Conservation (phyloP, 2,888 invertebrate genomes). For the Dynastes tityus region DNA sequence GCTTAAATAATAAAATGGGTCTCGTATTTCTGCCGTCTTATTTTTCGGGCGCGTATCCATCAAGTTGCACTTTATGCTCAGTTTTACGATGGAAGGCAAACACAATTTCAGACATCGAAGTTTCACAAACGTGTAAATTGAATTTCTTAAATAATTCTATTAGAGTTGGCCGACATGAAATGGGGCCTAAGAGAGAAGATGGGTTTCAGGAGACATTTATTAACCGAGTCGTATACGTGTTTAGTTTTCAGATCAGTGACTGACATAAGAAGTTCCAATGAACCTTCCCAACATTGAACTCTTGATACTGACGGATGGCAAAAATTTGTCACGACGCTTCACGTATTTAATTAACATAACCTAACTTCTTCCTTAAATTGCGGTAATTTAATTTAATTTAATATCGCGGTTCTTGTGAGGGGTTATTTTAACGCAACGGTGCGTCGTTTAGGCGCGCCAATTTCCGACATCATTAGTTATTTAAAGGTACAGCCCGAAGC, state of each 20-base stretch:
- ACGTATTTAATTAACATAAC: conserved; percentile 68
- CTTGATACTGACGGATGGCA: conserved; percentile 64
- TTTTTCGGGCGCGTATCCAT: conserved; percentile 33
- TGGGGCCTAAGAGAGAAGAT: conserved; percentile 53
- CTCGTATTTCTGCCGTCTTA: conserved; percentile 13
- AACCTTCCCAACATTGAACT: conserved; percentile 53
- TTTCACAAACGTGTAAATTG: conserved; percentile 52
- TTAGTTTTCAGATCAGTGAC: conserved; percentile 52
- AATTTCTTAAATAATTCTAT: conserved; percentile 57
- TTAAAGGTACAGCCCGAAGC: conserved; percentile 54
- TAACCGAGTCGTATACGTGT: conserved; percentile 56
- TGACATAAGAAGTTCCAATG: conserved; percentile 53
- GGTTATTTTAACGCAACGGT: conserved; percentile 55
- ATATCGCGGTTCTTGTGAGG: conserved; percentile 57
- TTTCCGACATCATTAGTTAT: conserved; percentile 58
- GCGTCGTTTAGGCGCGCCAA: conserved; percentile 51
- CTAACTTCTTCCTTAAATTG: conserved; percentile 63
- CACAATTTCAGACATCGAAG: conserved; percentile 47
- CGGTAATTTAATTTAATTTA: conserved; percentile 61
- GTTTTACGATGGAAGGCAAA: conserved; percentile 43
- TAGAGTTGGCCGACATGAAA: conserved; percentile 55
- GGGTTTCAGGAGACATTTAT: conserved; percentile 56
- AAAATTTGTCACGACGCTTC: conserved; percentile 65
- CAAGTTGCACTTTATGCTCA: conserved; percentile 44
- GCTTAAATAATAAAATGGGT: conserved; percentile 28